phyloP scores from a whole-genome alignment of 2,113 vertebrate species.

The Mohoua ochrocephala region DNA sequence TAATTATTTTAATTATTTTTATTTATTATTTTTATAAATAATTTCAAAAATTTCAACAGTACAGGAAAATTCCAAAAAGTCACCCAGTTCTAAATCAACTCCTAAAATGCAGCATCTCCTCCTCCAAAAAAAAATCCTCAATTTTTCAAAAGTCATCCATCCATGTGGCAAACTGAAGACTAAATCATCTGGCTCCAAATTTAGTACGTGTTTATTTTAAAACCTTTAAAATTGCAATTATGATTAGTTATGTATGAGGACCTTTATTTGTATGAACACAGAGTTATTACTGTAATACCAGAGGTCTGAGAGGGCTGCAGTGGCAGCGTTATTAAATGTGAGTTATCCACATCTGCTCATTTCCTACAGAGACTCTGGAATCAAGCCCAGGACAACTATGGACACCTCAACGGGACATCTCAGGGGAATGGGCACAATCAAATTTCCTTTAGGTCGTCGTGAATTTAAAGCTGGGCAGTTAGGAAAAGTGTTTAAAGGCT shows the following conservation, averaged over 20 bases:
- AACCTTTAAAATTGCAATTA: not conserved
- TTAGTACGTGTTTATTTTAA: not conserved
- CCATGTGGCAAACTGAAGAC: rapidly evolving
- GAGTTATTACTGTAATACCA: not conserved
- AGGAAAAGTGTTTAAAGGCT: not conserved
- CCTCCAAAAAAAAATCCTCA: not conserved
- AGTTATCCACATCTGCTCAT: not conserved
- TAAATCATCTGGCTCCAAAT: not conserved
- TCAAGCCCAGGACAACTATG: not conserved
- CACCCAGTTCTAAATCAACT: rapidly evolving
- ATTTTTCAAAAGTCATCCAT: not conserved
- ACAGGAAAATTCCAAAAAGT: not conserved
- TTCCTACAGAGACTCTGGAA: not conserved
- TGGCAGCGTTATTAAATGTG: not conserved
- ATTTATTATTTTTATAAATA: not conserved
- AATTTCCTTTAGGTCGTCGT: not conserved
- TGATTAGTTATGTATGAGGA: not conserved
- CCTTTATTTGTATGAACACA: not conserved
- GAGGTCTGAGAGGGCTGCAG: not conserved
- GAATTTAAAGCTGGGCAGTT: not conserved
- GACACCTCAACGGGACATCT: not conserved
- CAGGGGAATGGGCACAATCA: not conserved
- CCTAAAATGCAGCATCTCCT: not conserved
- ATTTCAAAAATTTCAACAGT: not conserved
- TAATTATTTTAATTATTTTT: too few relatives aligned